Conservation (phyloP, 2,888 invertebrate species). For the Cephus pygmeus region DNA sequence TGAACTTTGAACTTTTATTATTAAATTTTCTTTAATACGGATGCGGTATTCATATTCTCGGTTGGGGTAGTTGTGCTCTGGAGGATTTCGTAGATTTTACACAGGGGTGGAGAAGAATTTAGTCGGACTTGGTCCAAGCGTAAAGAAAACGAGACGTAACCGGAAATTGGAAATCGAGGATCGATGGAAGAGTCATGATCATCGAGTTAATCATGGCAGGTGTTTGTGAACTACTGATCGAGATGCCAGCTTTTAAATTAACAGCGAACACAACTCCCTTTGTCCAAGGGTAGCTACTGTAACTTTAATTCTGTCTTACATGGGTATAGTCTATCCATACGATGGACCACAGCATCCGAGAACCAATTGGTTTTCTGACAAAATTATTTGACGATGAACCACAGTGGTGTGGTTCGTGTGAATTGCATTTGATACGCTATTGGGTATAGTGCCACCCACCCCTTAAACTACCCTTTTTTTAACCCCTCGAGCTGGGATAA, state of each 20-base stretch:
- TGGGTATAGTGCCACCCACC: neutral
- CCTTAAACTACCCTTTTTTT: neutral
- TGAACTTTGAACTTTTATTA: neutral
- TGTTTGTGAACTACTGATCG: constrained; percentile 11
- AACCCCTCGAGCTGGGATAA: neutral
- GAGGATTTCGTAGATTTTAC: neutral
- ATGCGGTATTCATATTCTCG: neutral
- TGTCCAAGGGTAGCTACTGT: constrained; percentile 11
- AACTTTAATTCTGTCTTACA: constrained; percentile 6
- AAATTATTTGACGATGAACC: constrained; percentile 13
- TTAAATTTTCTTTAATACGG: neutral
- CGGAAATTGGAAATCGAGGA: constrained; percentile 29
- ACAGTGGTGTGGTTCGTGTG: constrained; percentile 1
- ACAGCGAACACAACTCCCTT: constrained; percentile 5
- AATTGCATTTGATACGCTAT: constrained; percentile 1
- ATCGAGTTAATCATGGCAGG: constrained; percentile 18
- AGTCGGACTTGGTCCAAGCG: neutral
- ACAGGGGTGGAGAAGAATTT: neutral
- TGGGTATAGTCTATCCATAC: neutral
- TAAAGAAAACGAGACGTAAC: neutral
- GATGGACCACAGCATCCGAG: neutral
- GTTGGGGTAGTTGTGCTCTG: neutral
- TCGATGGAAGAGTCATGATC: constrained; percentile 16
- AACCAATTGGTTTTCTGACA: constrained; percentile 21
- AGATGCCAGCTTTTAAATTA: constrained; percentile 15